phyloP scores from a whole-genome alignment of 1,140 invertebrate genomes.

The Drosophila athabasca region DNA sequence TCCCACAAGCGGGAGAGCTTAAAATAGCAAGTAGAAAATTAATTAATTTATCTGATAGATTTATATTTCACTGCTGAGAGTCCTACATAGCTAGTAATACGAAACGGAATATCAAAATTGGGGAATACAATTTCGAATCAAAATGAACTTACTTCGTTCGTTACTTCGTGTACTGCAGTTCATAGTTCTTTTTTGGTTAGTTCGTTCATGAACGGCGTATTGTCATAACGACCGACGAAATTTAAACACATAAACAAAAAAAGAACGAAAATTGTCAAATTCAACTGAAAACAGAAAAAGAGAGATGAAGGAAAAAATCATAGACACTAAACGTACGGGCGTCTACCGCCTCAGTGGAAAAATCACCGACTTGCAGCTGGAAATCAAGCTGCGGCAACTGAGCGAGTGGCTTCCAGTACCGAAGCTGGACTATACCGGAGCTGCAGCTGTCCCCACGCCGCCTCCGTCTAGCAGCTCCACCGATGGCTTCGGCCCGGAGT shows the following conservation, averaged over 20 bases:
- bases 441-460: background rate
- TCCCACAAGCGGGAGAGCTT: too few species aligned
- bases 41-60: too few species aligned
- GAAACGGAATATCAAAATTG: too few species aligned
- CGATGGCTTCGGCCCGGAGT: background rate
- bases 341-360: conserved; percentile 84
- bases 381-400: conserved; percentile 61
- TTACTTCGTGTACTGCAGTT: background rate
- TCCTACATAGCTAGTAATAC: too few species aligned
- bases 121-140: too few species aligned
- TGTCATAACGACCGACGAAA: conserved; percentile 50
- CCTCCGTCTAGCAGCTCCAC: background rate
- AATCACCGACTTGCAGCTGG: conserved; percentile 84
- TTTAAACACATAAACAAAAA: conserved; percentile 31
- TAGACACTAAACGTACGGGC: conserved; percentile 82
- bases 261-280: conserved; percentile 3
- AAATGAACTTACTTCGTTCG: too few species aligned
- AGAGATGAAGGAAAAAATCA: conserved; percentile 1
- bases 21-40: too few species aligned
- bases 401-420: conserved; percentile 75
- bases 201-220: conserved; percentile 10
- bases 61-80: too few species aligned
- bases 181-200: conserved; percentile 11
- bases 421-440: conserved; percentile 64
- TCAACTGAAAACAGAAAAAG: background rate